A percentile compares a stretch with the other conserved stretches of the same genome.
phyloP scores from a whole-genome alignment of 1,140 invertebrate species.

The Ips nitidus region DNA sequence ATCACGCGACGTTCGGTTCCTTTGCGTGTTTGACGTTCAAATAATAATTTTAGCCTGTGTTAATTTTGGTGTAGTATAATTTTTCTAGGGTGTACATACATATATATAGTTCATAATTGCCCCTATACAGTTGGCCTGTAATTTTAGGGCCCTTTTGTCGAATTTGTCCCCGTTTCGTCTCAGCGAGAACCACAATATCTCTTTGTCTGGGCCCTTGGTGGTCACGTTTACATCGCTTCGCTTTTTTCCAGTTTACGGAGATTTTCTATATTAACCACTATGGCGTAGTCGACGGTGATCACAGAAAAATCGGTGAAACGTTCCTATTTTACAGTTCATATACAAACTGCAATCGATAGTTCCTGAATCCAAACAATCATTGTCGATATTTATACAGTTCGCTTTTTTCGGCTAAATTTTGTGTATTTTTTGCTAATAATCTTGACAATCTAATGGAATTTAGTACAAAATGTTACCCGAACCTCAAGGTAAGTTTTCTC shows the following conservation, averaged over 20 bases:
- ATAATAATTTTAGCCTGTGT: conserved; percentile 16
- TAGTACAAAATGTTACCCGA: too few relatives aligned
- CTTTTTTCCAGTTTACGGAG: not conserved
- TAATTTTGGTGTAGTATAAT: conserved; percentile 10
- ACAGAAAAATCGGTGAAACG: conserved; percentile 10
- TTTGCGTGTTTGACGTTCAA: conserved; percentile 4
- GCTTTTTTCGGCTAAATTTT: too few relatives aligned
- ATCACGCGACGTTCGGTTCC: conserved; percentile 10
- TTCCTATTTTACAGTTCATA: conserved; percentile 24
- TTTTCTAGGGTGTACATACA: conserved; percentile 9
- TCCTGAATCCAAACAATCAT: conserved; percentile 23
- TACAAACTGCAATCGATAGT: conserved; percentile 17
- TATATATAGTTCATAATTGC: conserved; percentile 14
- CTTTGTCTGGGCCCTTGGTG: not conserved
- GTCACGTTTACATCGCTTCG: not conserved
- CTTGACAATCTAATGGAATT: too few relatives aligned
- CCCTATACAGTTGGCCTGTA: conserved; percentile 1
- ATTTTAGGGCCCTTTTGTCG: not conserved
- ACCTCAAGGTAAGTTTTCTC: too few relatives aligned
- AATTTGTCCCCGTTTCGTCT: too few relatives aligned
- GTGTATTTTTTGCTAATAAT: too few relatives aligned
- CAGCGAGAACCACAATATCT: too few relatives aligned
- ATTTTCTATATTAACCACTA: too few relatives aligned
- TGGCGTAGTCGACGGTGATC: not conserved
- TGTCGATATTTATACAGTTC: conserved; percentile 5